These are phyloP conservation scores for Meiosimyza platycephala DNA, from an alignment of 2,888 invertebrate species.

Conservation along the genomic window DNA sequence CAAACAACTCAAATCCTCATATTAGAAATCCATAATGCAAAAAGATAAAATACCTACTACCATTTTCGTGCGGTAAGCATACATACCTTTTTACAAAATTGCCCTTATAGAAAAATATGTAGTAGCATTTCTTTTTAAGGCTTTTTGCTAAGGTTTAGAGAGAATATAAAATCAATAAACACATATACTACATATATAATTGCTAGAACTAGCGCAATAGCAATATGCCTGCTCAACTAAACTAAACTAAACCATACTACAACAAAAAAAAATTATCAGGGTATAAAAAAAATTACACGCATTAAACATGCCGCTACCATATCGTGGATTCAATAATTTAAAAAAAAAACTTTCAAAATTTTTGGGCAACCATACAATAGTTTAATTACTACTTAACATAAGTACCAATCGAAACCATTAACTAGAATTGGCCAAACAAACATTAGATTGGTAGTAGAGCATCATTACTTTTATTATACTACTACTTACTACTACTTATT, in stretches of 20 bases:
- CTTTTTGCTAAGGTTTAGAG: not conserved
- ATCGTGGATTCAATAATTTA: not conserved
- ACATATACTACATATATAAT: not conserved
- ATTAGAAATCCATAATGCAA: slow-evolving; percentile 9
- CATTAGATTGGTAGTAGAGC: too few species aligned
- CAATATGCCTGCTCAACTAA: not conserved
- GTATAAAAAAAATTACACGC: not conserved
- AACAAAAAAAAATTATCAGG: not conserved
- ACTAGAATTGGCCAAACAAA: too few species aligned
- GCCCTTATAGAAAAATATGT: slow-evolving; percentile 1
- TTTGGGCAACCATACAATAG: not conserved
- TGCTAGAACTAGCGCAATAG: not conserved
- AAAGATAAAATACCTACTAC: slow-evolving; percentile 9
- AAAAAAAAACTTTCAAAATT: slow-evolving; percentile 1
- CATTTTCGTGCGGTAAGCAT: slow-evolving; percentile 41
- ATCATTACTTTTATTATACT: not conserved
- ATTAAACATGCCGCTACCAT: not conserved
- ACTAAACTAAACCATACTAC: not conserved
- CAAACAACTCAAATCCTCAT: not conserved
- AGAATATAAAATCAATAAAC: not conserved
- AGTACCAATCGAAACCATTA: too few species aligned
- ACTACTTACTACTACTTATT: slow-evolving; percentile 8
- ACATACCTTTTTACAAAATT: slow-evolving; percentile 32
- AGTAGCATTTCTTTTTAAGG: slow-evolving; percentile 9
- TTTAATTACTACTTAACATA: too few species aligned